phyloP scores from a whole-genome alignment of 2,797 vertebrate genomes.

The Xenops minutus region DNA sequence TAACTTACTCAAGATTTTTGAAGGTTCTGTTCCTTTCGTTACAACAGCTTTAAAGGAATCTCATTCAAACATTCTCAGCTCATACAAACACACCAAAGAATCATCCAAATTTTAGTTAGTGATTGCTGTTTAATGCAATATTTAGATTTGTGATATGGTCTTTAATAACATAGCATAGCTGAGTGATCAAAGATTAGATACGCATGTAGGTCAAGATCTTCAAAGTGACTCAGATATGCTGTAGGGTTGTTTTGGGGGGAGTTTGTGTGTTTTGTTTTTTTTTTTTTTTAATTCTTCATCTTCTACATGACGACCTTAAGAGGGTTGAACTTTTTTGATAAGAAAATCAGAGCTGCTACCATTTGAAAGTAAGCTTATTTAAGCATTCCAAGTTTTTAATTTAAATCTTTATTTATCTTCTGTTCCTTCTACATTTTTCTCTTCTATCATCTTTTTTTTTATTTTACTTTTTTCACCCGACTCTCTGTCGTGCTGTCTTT shows the following conservation, averaged over 20 bases:
- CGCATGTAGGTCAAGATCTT: neutral
- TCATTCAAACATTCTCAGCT: neutral
- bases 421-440: neutral
- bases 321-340: neutral
- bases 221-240: neutral
- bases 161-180: neutral
- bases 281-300: neutral
- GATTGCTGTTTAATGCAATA: neutral
- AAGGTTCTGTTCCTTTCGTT: neutral
- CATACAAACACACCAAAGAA: neutral
- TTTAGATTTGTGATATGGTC: neutral
- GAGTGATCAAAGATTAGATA: neutral
- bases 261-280: no score
- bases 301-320: neutral
- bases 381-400: neutral
- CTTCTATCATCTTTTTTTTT: neutral
- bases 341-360: neutral
- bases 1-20: neutral
- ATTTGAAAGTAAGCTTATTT: neutral
- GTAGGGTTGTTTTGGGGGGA: no score
- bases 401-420: neutral
- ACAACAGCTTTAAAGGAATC: neutral
- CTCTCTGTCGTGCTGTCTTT: neutral
- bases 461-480: neutral
- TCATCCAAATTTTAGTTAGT: neutral